Evolutionary conservation across 2,113 vertebrate genomes (phyloP), one percentile per base, ranked within the genome.

Genomic region (Camelus dromedarius): DNA sequence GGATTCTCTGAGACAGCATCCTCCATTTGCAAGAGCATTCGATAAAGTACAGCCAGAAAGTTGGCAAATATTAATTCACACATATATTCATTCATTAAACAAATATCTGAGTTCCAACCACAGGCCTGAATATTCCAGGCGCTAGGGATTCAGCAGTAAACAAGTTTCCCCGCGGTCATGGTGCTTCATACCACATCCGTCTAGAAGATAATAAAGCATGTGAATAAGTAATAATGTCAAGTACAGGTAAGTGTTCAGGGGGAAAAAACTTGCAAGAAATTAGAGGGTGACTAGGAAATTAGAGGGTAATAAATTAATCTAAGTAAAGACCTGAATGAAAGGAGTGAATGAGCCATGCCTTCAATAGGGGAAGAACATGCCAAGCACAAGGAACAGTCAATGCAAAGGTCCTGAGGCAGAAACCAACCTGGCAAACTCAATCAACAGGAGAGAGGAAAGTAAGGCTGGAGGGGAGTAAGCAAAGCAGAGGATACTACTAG

Each of bases 151-250:
- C 24, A 66, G 54, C 28, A n/a, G 18, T 52, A 89, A 96, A 89
- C 89, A 91, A 89, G 84, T 11, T 70, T 69, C 54, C 54, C 76
- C 1, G n/a, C 42, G 38, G 80, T 64, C 26, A 10, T 14, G 30
- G 26, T 16, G 77, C 56, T 87, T 93, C 92, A 72, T 66, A 85
- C 84, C 50, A 5, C 64, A 70, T 77, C 56, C 62, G 48, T 50
- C 54, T 90, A 87, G 66, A 48, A 95, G 67, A 79, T 56, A 95
- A 93, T 22, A 79, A 93, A 79, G 54, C 42, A 60, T 8, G 19
- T 54, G 28, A 93, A 73, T 66, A 91, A 85, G 72, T 42, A 54
- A 81, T 15, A 69, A 88, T 42, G 87, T 96, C 88, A 94, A 95
- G 77, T 87, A 70, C 58, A 88, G n/a, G 32, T 82, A 82, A 87